These are phyloP conservation scores for Heliangelus exortis DNA, from an alignment of 2,797 vertebrate species.

Conservation along the genomic window DNA sequence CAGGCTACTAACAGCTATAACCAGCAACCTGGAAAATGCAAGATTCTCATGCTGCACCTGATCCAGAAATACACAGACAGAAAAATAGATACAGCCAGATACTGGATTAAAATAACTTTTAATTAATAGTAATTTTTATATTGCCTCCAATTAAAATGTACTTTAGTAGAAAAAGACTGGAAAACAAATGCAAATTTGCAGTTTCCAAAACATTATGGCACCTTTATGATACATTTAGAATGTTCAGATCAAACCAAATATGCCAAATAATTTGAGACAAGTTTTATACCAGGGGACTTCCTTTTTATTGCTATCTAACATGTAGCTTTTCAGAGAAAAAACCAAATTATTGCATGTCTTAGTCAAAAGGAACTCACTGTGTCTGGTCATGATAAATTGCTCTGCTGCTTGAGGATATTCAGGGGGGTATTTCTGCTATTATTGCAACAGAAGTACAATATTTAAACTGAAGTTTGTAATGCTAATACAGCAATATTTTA, in stretches of 20 bases:
- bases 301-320: not conserved
- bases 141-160: not conserved
- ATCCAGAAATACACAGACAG: not conserved
- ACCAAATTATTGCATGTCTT: not conserved
- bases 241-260: not conserved
- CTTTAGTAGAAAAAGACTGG: not conserved
- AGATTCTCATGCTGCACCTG: not conserved
- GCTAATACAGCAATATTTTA: not conserved
- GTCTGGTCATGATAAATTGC: not conserved
- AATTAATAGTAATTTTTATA: not conserved
- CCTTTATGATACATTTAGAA: not conserved
- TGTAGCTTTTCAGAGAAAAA: not conserved
- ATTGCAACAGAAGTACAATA: not conserved
- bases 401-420: not conserved
- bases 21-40: slow-evolving; percentile 3
- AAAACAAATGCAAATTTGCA: not conserved
- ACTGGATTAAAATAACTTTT: not conserved
- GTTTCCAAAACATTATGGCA: not conserved
- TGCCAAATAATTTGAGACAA: not conserved
- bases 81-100: not conserved
- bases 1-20: not conserved
- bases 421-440: not conserved
- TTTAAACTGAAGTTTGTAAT: not conserved
- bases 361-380: not conserved
- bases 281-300: not conserved